Percentiles rank a stretch among this genome's conserved stretches.
Conservation (phyloP, 2,797 vertebrate genomes). For the Danio tinwini region DNA sequence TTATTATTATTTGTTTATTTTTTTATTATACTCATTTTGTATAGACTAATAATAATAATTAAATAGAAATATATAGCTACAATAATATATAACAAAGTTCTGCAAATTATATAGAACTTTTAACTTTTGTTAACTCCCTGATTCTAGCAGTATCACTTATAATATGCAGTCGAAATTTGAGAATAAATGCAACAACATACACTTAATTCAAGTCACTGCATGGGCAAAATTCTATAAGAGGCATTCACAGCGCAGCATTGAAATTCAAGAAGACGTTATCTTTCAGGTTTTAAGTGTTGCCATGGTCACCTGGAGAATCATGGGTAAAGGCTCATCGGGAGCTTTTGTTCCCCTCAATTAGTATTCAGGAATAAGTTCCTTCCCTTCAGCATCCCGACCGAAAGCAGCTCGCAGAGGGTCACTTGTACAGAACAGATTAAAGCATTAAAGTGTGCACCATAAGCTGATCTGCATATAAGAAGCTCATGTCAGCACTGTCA, state of each 20-base stretch:
- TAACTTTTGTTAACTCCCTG: not conserved
- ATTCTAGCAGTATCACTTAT: not conserved
- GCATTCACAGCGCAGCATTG: slow-evolving; percentile 21
- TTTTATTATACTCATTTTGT: too few species aligned
- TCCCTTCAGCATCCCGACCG: slow-evolving; percentile 6
- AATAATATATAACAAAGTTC: too few species aligned
- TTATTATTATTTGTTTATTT: too few species aligned
- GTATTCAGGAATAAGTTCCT: slow-evolving; percentile 47
- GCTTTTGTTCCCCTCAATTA: slow-evolving; percentile 54
- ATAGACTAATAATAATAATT: too few species aligned
- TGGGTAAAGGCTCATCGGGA: slow-evolving; percentile 36
- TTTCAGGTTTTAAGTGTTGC: slow-evolving; percentile 57
- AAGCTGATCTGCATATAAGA: slow-evolving; percentile 65
- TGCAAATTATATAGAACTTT: too few species aligned
- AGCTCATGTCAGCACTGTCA: slow-evolving; percentile 61
- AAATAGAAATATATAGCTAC: too few species aligned
- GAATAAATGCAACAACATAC: not conserved
- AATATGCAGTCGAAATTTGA: not conserved
- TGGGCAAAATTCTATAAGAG: not conserved
- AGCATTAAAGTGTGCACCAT: slow-evolving; percentile 59
- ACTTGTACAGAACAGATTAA: slow-evolving; percentile 57
- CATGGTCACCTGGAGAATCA: slow-evolving; percentile 50
- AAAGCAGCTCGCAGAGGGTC: slow-evolving; percentile 40
- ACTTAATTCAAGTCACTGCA: not conserved
- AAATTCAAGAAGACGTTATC: slow-evolving; percentile 54